A percentile compares a stretch with the other conserved stretches of the same genome.
These are phyloP conservation scores for Diogma glabrata DNA, from an alignment of 2,888 invertebrate species.

Conservation along the genomic window DNA sequence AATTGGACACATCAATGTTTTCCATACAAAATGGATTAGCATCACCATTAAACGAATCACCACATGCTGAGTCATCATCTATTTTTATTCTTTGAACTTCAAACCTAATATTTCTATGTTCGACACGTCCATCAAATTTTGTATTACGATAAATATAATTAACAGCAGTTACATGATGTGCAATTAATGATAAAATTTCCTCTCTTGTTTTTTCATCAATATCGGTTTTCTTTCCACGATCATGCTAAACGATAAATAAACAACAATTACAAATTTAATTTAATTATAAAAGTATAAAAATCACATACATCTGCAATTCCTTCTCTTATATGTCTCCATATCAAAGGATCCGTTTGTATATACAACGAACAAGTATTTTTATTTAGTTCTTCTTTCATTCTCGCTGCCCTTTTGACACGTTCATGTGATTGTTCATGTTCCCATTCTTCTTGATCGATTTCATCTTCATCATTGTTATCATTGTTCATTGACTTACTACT, in stretches of 20 bases:
- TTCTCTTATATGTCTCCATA: slow-evolving; percentile 89
- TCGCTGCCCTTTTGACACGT: slow-evolving; percentile 44
- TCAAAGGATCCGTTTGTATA: slow-evolving; percentile 95
- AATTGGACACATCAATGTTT: slow-evolving; percentile 98
- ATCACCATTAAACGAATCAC: slow-evolving; percentile 48
- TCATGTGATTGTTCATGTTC: slow-evolving; percentile 33
- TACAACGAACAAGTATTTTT: slow-evolving; percentile 89
- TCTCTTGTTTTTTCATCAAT: slow-evolving; percentile 85
- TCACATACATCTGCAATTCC: slow-evolving; percentile 64
- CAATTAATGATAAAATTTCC: slow-evolving; percentile 93
- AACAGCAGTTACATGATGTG: slow-evolving; percentile 96
- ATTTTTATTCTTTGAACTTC: slow-evolving; percentile 74
- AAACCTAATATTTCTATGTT: slow-evolving; percentile 91
- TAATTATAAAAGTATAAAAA: not conserved
- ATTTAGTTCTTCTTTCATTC: slow-evolving; percentile 55
- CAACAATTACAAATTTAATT: slow-evolving; percentile 4
- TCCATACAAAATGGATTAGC: slow-evolving; percentile 86
- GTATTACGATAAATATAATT: slow-evolving; percentile 95
- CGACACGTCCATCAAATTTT: slow-evolving; percentile 79
- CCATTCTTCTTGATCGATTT: slow-evolving; percentile 37
- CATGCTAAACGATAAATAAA: slow-evolving; percentile 51
- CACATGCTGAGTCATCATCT: slow-evolving; percentile 78
- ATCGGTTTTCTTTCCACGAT: slow-evolving; percentile 53
- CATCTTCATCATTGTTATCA: slow-evolving; percentile 17
- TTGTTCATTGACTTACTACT: slow-evolving; percentile 3